Evolutionary conservation across 1,140 invertebrate genomes (phyloP), one percentile per base, ranked within the genome.

Genomic region (Rhagoletis zephyria): DNA sequence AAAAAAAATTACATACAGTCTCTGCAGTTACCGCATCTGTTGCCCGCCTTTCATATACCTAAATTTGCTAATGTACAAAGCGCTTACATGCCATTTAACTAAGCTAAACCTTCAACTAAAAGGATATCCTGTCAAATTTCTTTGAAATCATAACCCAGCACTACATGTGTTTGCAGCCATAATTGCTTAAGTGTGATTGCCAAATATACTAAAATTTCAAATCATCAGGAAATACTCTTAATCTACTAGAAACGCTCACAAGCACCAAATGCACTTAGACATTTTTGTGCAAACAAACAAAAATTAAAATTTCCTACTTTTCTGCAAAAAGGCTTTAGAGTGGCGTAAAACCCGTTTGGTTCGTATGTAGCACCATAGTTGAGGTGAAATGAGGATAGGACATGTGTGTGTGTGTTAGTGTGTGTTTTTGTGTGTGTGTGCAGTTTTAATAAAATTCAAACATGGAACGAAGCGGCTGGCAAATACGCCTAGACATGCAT

Each of bases 121-220:
- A 74, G 40, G 30, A 74, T 74, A 45, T 48, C 12, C 42, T 74
- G 14, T 45, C 14, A 48, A 16, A 48, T 48, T 45, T 74, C 67
- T 42, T 45, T 6, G 14, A 30, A 45, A 40, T 74, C 45, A 45
- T 48, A 74, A 45, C 2, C 42, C 14, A 12, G 14, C 40, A 74
- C 42, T 74, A 74, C 40, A 74, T 48, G 12, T 74, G 67, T 74
- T 74, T 74, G 67, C 67, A 74, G 45, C 16, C 67, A 74, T 74
- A 74, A 74, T 74, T 74, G 67, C 67, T 48, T 16, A 74, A 74
- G 67, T 74, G 67, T 74, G 67, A 74, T 74, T 74, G 64, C 67
- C 67, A 74, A 74, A 74, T 45, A 45, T 45, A 74, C 40, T 74
- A 45, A 74, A 48, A 45, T 74, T 74, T 74, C 67, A 48, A 74